Evolutionary conservation across 2,797 vertebrate species (phyloP), one percentile per base, ranked within the genome.

Genomic region (Schizopygopsis malacanthus): DNA sequence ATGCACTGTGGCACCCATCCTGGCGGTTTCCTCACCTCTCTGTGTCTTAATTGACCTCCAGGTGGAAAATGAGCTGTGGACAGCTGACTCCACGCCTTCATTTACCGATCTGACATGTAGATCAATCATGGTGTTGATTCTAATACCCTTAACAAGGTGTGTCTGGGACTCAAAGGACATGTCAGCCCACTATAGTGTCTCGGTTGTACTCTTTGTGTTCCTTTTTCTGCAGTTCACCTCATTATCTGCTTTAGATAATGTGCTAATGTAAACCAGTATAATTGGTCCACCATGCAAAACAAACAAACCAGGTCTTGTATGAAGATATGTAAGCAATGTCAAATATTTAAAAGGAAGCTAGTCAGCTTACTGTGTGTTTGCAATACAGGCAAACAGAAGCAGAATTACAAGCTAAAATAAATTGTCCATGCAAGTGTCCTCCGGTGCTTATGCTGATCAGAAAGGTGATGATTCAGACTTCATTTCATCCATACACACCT

Each of bases 111-210:
- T 94, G 93, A 93, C 93, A 93, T 91, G 94, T 92, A 93, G 92
- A 94, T 94, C 92, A 94, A 94, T 95, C 94, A 95, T 86, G 85
- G 86, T 90, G 88, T 92, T 92, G 90, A 94, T 92, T 92, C 90
- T 91, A 94, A 93, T 92, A 92, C 86, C 86, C 90, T 91, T 93
- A 94, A 93, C 93, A 93, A 92, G 92, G 88, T 89, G 81, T 72
- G 89, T 92, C 89, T 91, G 91, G 72, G 83, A 86, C 83, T 92
- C 89, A 90, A 88, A 95, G 94, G 93, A 93, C 93, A 86, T 89
- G 87, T 88, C 88, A 88, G 88, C 87, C 88, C 79, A 52, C 73
- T 70, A 43, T 70, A 69, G 45, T 39, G 70, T 79, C 75, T 39
- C 87, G 65, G 69, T 83, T 86, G 80, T 61, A 79, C 69, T 85